Percentiles rank a stretch among this genome's conserved stretches.
Evolutionary conservation across 2,888 invertebrate species (phyloP).

Genomic region (Diogma glabrata): DNA sequence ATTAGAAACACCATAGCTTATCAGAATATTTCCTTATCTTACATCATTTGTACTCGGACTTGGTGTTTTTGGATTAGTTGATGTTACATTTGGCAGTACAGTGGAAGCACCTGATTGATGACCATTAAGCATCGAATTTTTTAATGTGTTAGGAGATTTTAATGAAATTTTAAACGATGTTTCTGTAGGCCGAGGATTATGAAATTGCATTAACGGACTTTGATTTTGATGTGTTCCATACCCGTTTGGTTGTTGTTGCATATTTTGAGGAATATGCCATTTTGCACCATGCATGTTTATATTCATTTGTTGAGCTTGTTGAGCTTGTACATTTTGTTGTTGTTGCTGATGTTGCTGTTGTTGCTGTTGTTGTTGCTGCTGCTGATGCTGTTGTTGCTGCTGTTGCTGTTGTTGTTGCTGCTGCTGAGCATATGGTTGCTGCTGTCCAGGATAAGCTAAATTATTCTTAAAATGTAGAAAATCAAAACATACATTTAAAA

Average conservation of each 20-base stretch:
- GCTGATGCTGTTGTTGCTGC: slow-evolving; percentile 25
- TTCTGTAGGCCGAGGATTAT: slow-evolving; percentile 28
- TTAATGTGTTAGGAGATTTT: slow-evolving; percentile 36
- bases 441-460: slow-evolving; percentile 34
- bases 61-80: slow-evolving; percentile 76
- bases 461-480: slow-evolving; percentile 22
- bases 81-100: slow-evolving; percentile 43
- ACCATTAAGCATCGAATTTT: slow-evolving; percentile 30
- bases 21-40: slow-evolving; percentile 19
- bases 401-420: slow-evolving; percentile 38
- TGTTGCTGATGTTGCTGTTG: slow-evolving; percentile 29
- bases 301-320: slow-evolving; percentile 31
- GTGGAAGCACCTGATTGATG: slow-evolving; percentile 23
- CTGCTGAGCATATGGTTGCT: slow-evolving; percentile 23
- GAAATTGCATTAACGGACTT: slow-evolving; percentile 34
- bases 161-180: slow-evolving; percentile 34
- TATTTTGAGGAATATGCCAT: slow-evolving; percentile 58
- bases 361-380: slow-evolving; percentile 38
- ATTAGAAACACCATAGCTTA: not conserved
- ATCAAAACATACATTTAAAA: slow-evolving; percentile 3
- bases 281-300: slow-evolving; percentile 40
- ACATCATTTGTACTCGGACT: slow-evolving; percentile 59
- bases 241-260: slow-evolving; percentile 24
- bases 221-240: slow-evolving; percentile 18
- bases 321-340: slow-evolving; percentile 37